Percentiles rank a stretch among this genome's conserved stretches.
phyloP scores from a whole-genome alignment of 2,888 invertebrate genomes.

The Lamellibrachia satsuma region DNA sequence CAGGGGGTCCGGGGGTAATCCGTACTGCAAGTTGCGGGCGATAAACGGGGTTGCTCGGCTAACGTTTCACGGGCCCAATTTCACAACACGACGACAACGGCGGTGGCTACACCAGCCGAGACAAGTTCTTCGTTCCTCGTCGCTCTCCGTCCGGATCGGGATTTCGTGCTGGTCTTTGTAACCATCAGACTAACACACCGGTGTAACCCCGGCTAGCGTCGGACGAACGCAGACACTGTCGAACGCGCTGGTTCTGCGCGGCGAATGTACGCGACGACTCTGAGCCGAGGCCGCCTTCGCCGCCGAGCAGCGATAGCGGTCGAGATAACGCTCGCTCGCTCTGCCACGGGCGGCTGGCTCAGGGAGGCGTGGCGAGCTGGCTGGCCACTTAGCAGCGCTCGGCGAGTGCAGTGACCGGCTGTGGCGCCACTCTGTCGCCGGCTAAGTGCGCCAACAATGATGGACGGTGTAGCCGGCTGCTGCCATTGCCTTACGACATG shows the following conservation, averaged over 20 bases:
- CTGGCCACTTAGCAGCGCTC: not conserved
- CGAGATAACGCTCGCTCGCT: not conserved
- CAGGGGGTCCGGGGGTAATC: not conserved
- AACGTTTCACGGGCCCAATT: not conserved
- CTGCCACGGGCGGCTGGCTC: not conserved
- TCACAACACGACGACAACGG: not conserved
- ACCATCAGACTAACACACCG: not conserved
- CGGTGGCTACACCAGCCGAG: not conserved
- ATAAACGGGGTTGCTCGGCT: slow-evolving; percentile 10
- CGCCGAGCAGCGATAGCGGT: not conserved
- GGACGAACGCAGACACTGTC: not conserved
- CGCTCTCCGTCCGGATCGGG: not conserved
- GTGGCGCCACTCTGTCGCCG: not conserved
- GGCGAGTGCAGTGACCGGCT: not conserved
- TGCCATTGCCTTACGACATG: not conserved
- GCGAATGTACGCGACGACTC: slow-evolving; percentile 4
- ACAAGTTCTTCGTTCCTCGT: not conserved
- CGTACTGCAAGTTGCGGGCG: not conserved
- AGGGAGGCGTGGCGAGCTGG: not conserved
- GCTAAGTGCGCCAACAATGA: not conserved
- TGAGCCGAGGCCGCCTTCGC: not conserved
- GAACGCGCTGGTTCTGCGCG: not conserved
- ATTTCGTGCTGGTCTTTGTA: not conserved
- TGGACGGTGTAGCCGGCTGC: not conserved
- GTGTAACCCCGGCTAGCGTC: not conserved